These are phyloP conservation scores for Mystacides longicornis DNA, from an alignment of 2,888 invertebrate species.

Conservation along the genomic window DNA sequence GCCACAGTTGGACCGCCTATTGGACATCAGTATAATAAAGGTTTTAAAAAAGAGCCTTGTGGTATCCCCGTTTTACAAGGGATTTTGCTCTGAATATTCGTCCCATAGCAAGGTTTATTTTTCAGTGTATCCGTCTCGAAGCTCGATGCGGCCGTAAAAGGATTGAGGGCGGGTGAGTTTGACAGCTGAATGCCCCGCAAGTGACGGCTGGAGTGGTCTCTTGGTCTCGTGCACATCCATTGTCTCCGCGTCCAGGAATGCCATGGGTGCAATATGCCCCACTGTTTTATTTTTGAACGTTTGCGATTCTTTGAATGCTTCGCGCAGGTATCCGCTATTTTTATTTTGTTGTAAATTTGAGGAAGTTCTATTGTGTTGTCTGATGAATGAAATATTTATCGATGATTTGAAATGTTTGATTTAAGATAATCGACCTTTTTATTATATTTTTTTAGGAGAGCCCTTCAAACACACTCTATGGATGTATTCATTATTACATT, in stretches of 20 bases:
- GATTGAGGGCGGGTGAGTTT: slow-evolving; percentile 12
- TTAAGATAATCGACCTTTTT: too few species aligned
- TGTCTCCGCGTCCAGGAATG: slow-evolving; percentile 13
- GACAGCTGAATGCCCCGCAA: slow-evolving; percentile 21
- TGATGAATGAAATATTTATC: too few species aligned
- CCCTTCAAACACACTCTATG: too few species aligned
- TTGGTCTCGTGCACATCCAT: slow-evolving; percentile 12
- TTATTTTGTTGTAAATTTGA: too few species aligned
- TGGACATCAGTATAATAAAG: slow-evolving; percentile 1
- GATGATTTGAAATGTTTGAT: too few species aligned
- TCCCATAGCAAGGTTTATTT: not conserved
- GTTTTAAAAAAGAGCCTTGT: not conserved
- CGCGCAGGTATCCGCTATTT: too few species aligned
- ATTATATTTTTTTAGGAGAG: too few species aligned
- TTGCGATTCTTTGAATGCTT: slow-evolving; percentile 4
- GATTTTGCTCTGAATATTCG: not conserved
- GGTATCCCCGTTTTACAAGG: not conserved
- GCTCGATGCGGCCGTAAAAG: slow-evolving; percentile 7
- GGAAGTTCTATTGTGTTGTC: too few species aligned
- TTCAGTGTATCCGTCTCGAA: not conserved
- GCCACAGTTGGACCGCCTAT: slow-evolving; percentile 7
- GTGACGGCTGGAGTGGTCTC: slow-evolving; percentile 9
- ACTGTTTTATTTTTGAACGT: slow-evolving; percentile 12
- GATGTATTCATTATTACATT: too few species aligned
- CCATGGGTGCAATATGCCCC: slow-evolving; percentile 16